Percentiles rank a stretch among this genome's conserved stretches.
Evolutionary conservation across 2,888 invertebrate genomes (phyloP).

Genomic region (Hirtodrosophila histrioides): DNA sequence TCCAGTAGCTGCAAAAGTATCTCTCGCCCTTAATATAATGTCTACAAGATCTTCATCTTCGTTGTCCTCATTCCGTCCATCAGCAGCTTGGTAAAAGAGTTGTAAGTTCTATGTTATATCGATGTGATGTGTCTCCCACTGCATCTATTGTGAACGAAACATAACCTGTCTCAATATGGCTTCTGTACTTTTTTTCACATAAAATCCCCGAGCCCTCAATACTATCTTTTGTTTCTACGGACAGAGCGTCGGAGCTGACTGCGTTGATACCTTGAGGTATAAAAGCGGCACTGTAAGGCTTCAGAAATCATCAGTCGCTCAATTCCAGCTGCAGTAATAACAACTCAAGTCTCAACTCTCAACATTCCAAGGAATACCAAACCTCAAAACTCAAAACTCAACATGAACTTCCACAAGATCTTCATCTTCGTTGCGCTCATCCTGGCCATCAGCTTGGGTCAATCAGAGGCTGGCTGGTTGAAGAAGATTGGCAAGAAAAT

Average conservation of each 20-base stretch:
- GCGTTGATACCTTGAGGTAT: slow-evolving; percentile 26
- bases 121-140: too few relatives aligned
- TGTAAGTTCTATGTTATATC: too few relatives aligned
- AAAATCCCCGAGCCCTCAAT: slow-evolving; percentile 41
- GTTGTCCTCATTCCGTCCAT: too few relatives aligned
- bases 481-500: slow-evolving; percentile 79
- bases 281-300: slow-evolving; percentile 29
- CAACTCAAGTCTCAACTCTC: slow-evolving; percentile 1
- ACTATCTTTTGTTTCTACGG: background rate
- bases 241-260: slow-evolving; percentile 13
- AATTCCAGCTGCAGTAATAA: slow-evolving; percentile 21
- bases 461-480: slow-evolving; percentile 78
- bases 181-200: slow-evolving; percentile 2
- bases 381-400: slow-evolving; percentile 7
- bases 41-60: too few relatives aligned
- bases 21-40: too few relatives aligned
- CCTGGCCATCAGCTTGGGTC: slow-evolving; percentile 67
- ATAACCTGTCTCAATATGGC: too few relatives aligned
- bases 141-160: too few relatives aligned
- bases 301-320: slow-evolving; percentile 40
- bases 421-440: slow-evolving; percentile 68
- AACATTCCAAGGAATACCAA: slow-evolving; percentile 18
- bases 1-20: too few relatives aligned
- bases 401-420: slow-evolving; percentile 68
- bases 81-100: too few relatives aligned